Conservation (phyloP, 2,113 vertebrate species). For the Crotalus tigris region DNA sequence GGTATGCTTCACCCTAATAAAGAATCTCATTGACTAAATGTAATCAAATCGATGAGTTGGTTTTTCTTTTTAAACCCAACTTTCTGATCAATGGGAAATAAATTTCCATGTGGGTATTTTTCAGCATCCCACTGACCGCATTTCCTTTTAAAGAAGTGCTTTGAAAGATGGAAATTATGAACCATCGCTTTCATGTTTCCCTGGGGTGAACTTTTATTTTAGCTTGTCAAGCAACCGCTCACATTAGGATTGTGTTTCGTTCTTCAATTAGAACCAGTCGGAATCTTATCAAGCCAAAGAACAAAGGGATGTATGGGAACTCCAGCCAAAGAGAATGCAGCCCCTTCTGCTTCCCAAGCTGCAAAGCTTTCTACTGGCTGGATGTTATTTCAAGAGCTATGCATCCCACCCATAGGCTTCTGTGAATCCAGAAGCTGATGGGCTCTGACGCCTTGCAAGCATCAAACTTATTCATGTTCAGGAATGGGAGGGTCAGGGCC, state of each 20-base stretch:
- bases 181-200: constrained; percentile 5
- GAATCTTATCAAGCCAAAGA: constrained; percentile 19
- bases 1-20: neutral
- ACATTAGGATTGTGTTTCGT: neutral
- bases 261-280: neutral
- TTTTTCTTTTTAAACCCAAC: neutral
- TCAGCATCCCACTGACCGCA: neutral
- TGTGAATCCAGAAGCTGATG: constrained; percentile 53
- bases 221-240: neutral
- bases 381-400: constrained; percentile 61
- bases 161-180: neutral
- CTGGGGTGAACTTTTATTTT: constrained; percentile 13
- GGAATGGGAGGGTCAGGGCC: constrained; percentile 83
- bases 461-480: constrained; percentile 73
- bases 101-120: neutral
- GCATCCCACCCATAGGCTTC: constrained; percentile 63
- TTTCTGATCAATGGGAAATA: neutral
- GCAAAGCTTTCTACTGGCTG: constrained; percentile 28
- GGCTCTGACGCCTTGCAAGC: constrained; percentile 58
- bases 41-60: neutral
- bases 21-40: neutral
- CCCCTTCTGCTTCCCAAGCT: constrained; percentile 52
- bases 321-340: constrained; percentile 39
- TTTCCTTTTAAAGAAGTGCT: neutral
- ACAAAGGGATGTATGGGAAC: constrained; percentile 56